Conservation (phyloP, 2,888 invertebrate genomes). For the Syritta pipiens region DNA sequence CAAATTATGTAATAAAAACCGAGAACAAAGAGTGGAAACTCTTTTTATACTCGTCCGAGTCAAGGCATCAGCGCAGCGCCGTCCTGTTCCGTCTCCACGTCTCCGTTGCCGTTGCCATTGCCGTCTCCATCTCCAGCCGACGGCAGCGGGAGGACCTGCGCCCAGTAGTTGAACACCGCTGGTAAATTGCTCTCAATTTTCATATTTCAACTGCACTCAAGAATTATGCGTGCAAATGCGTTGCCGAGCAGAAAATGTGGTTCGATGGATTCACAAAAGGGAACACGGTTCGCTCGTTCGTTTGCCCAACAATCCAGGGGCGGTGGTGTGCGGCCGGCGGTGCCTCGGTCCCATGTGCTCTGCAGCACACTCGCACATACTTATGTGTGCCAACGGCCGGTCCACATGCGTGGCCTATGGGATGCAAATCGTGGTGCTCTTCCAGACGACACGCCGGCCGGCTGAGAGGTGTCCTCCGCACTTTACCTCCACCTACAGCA, state of each 20-base stretch:
- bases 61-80: not conserved
- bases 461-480: conserved; percentile 45
- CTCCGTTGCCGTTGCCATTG: conserved; percentile 2
- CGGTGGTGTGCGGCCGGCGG: not conserved
- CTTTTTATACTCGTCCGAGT: conserved; percentile 28
- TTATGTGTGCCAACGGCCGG: not conserved
- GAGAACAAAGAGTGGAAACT: conserved; percentile 48
- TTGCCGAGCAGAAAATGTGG: conserved; percentile 61
- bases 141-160: conserved; percentile 5
- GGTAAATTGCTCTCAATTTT: conserved; percentile 62
- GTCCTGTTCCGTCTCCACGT: not conserved
- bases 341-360: not conserved
- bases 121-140: not conserved
- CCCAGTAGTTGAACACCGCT: conserved; percentile 17
- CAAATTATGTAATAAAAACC: conserved; percentile 54
- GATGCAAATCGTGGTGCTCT: conserved; percentile 50
- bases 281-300: conserved; percentile 59
- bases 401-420: conserved; percentile 44
- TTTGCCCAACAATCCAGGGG: conserved; percentile 52
- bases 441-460: conserved; percentile 38
- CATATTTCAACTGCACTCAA: conserved; percentile 63
- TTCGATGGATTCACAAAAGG: conserved; percentile 62
- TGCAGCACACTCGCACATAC: conserved; percentile 14
- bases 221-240: conserved; percentile 62
- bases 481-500: conserved; percentile 45